Conservation (phyloP, 2,888 invertebrate species). For the Drosophila silvestris region DNA sequence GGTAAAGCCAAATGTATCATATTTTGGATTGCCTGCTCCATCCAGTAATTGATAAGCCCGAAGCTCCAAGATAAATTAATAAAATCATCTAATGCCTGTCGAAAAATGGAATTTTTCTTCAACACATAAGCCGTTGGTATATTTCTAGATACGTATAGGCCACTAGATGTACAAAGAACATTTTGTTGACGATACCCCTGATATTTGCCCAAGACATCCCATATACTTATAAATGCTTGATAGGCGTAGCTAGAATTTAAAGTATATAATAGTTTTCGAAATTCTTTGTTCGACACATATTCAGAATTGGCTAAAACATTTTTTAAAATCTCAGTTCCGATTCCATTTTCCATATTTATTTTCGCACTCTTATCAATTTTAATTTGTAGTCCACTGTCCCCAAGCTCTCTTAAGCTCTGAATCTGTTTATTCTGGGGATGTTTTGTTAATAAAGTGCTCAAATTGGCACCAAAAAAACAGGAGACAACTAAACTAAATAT, state of each 20-base stretch:
- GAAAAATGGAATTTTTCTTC: slow-evolving; percentile 15
- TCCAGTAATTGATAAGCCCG: slow-evolving; percentile 10
- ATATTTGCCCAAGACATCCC: background rate
- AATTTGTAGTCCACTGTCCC: slow-evolving; percentile 12
- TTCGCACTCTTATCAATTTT: background rate
- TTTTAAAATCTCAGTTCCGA: accelerated
- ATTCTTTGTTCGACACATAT: background rate
- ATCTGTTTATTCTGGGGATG: slow-evolving; percentile 14
- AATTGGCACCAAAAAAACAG: slow-evolving; percentile 38
- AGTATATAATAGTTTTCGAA: background rate
- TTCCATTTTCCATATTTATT: background rate
- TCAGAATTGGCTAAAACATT: background rate
- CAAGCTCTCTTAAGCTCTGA: slow-evolving; percentile 25
- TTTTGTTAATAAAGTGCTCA: slow-evolving; percentile 38
- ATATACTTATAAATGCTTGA: background rate
- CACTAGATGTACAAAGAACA: background rate
- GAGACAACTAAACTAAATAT: slow-evolving; percentile 39
- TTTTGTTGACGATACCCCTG: background rate
- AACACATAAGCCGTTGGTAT: background rate
- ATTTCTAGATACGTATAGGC: background rate
- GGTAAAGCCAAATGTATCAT: background rate
- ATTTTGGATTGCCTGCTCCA: background rate
- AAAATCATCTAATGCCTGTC: slow-evolving; percentile 10
- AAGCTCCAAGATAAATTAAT: background rate
- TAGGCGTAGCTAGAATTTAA: slow-evolving; percentile 9